Conservation (phyloP, 2,797 vertebrate genomes). For the Phyllotis vaccarum region DNA sequence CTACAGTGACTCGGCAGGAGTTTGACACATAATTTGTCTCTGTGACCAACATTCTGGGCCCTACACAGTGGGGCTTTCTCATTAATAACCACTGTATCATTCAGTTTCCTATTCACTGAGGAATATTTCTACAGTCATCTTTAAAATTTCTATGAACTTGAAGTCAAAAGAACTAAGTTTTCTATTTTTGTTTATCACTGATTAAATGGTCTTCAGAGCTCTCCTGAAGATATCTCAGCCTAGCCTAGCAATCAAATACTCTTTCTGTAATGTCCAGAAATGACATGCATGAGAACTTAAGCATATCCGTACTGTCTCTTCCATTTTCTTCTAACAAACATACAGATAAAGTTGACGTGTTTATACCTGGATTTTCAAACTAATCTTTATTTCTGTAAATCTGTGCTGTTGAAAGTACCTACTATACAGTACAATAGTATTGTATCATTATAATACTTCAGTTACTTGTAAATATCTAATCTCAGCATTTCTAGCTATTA, state of each 20-base stretch:
- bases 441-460: background rate
- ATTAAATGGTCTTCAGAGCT: background rate
- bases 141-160: constrained; percentile 23
- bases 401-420: background rate
- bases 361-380: background rate
- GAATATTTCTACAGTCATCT: constrained; percentile 1
- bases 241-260: background rate
- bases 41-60: background rate
- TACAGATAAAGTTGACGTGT: background rate
- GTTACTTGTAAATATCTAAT: background rate
- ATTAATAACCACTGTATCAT: background rate
- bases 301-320: background rate
- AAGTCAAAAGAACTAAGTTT: constrained; percentile 45
- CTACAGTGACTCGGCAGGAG: background rate
- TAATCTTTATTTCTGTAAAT: background rate
- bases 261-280: background rate
- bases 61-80: background rate
- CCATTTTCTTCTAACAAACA: background rate
- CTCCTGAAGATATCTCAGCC: background rate
- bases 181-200: background rate
- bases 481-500: background rate
- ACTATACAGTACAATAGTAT: background rate
- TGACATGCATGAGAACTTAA: background rate
- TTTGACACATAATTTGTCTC: background rate
- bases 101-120: background rate